Evolutionary conservation across 2,797 vertebrate genomes (phyloP).

Genomic region (Lagodon rhomboides): DNA sequence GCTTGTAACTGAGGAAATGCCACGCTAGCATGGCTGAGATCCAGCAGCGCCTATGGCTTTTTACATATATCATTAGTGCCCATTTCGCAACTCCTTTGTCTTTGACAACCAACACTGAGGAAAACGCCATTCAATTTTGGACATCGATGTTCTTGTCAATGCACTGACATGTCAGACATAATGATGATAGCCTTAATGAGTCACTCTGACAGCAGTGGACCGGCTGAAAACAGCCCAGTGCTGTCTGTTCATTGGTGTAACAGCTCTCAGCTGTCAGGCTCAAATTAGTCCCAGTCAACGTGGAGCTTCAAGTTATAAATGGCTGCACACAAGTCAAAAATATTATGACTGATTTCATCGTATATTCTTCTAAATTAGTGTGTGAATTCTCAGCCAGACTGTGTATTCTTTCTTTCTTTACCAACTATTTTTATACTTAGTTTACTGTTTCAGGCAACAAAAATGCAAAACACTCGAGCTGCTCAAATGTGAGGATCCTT

Average conservation of each 20-base stretch:
- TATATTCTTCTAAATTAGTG: background rate
- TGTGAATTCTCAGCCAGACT: background rate
- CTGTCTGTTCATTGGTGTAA: background rate
- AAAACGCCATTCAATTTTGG: background rate
- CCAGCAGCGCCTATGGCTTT: background rate
- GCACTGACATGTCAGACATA: background rate
- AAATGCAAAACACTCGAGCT: background rate
- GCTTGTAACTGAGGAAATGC: constrained; percentile 7
- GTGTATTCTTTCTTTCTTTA: too few relatives aligned
- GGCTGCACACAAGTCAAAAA: background rate
- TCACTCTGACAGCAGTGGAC: background rate
- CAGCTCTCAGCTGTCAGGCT: constrained; percentile 30
- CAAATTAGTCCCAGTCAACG: constrained; percentile 13
- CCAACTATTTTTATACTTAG: background rate
- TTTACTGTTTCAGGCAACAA: background rate
- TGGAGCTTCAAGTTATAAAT: constrained; percentile 15
- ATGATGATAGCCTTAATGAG: background rate
- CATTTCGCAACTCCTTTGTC: too few relatives aligned
- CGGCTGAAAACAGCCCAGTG: background rate
- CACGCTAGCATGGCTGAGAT: constrained; percentile 25
- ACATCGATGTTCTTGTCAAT: background rate
- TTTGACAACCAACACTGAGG: background rate
- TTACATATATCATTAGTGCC: background rate
- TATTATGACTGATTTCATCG: background rate
- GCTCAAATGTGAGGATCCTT: background rate